Conservation (phyloP, 2,113 vertebrate genomes). For the Paralichthys olivaceus region DNA sequence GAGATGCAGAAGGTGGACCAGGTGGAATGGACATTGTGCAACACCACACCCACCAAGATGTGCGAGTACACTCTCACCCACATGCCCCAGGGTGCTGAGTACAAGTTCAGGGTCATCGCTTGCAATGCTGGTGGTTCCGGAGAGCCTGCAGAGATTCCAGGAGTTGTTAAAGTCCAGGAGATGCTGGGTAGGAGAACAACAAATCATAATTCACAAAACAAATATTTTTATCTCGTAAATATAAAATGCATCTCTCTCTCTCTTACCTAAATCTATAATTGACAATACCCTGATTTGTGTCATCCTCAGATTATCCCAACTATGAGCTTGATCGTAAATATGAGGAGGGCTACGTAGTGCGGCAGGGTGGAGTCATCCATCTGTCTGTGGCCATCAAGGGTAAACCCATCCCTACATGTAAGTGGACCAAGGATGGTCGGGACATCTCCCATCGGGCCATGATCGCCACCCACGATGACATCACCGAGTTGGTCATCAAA, state of each 20-base stretch:
- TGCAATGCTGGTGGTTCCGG: conserved; percentile 96
- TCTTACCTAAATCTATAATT: background rate
- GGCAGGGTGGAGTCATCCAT: conserved; percentile 94
- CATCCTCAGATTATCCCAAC: conserved; percentile 91
- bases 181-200: conserved; percentile 92
- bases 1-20: conserved; percentile 99
- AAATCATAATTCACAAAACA: background rate
- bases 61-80: conserved; percentile 98
- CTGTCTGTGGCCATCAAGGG: conserved; percentile 96
- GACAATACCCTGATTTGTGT: background rate
- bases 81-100: conserved; percentile 97
- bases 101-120: conserved; percentile 94
- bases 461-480: conserved; percentile 93
- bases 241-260: no score
- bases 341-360: conserved; percentile 92
- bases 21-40: conserved; percentile 98
- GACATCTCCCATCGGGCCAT: conserved; percentile 95
- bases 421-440: conserved; percentile 99
- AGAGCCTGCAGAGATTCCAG: conserved; percentile 95
- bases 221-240: background rate
- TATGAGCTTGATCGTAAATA: conserved; percentile 92
- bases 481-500: conserved; percentile 98
- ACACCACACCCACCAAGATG: conserved; percentile 97
- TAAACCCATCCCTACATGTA: conserved; percentile 94
- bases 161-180: conserved; percentile 96